A percentile compares a stretch with the other conserved stretches of the same genome.
phyloP scores from a whole-genome alignment of 2,113 vertebrate genomes.

The Heterotis niloticus region DNA sequence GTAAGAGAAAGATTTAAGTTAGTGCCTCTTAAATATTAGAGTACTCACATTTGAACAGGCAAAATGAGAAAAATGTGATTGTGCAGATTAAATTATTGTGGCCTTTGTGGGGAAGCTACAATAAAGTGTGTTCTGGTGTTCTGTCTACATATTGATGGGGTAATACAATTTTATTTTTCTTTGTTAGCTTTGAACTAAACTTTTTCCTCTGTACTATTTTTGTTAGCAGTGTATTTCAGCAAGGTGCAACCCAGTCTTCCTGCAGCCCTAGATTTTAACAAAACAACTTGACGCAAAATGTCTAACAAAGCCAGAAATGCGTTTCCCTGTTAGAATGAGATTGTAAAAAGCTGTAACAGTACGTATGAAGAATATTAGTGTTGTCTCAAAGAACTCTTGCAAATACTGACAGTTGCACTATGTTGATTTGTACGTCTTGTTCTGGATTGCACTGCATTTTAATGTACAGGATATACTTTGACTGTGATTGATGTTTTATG shows the following conservation, averaged over 20 bases:
- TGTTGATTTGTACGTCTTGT: constrained; percentile 39
- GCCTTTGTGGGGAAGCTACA: constrained; percentile 23
- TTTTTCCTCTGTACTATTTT: constrained; percentile 13
- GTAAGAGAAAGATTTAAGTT: constrained; percentile 23
- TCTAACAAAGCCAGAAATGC: neutral
- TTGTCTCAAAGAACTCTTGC: constrained; percentile 7
- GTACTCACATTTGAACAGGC: constrained; percentile 20
- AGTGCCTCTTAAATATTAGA: constrained; percentile 28
- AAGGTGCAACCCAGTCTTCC: constrained; percentile 21
- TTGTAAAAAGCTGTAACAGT: constrained; percentile 12
- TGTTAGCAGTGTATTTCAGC: constrained; percentile 20
- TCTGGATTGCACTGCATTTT: constrained; percentile 44
- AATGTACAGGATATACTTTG: constrained; percentile 38
- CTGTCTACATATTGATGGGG: constrained; percentile 20
- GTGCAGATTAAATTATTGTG: constrained; percentile 28
- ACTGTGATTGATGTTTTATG: constrained; percentile 35
- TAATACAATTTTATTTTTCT: constrained; percentile 8
- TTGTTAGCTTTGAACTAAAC: neutral
- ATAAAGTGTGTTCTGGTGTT: constrained; percentile 19
- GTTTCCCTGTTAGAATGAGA: neutral
- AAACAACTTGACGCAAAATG: neutral
- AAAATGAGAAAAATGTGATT: constrained; percentile 10
- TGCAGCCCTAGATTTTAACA: constrained; percentile 7
- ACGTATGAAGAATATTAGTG: constrained; percentile 12
- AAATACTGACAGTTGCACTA: constrained; percentile 24